Percentiles rank a stretch among this genome's conserved stretches.
phyloP scores from a whole-genome alignment of 2,113 vertebrate genomes.

The cattle (Bos taurus) region ARS-UCD2.0 NC_037344.1:28368001-28368500 shows the following conservation, averaged over 20 bases:
- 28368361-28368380: background rate
- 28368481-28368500: background rate
- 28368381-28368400: background rate
- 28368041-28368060: background rate
- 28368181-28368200: background rate
- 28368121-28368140: background rate
- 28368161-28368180: background rate
- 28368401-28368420: background rate
- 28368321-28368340: background rate
- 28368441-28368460: background rate
- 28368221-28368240: background rate
- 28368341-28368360: background rate
- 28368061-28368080: background rate
- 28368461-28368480: background rate
- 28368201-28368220: background rate
- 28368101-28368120: background rate
- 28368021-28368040: background rate
- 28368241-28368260: background rate
- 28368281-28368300: background rate
- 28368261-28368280: background rate
- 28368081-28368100: background rate
- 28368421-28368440: background rate
- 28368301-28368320: background rate
- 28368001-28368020: background rate
- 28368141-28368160: background rate